Conservation (phyloP, 2,797 vertebrate genomes). For the Manis javanica region DNA sequence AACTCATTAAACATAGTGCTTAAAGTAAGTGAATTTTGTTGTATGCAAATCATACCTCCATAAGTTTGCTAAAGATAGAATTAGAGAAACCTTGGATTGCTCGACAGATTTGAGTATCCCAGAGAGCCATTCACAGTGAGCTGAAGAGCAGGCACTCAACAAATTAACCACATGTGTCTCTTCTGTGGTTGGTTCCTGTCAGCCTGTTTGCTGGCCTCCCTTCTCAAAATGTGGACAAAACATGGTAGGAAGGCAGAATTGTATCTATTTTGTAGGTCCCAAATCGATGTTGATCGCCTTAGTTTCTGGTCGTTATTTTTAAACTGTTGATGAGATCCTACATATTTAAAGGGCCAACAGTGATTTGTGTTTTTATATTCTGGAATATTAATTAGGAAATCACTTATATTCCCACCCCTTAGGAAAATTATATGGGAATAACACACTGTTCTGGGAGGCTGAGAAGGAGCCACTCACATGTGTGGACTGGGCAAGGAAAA, state of each 20-base stretch:
- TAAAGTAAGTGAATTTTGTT: neutral
- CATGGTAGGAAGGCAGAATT: neutral
- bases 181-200: rapidly evolving
- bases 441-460: neutral
- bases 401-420: neutral
- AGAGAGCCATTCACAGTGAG: rapidly evolving
- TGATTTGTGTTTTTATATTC: neutral
- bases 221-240: neutral
- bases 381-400: neutral
- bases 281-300: neutral
- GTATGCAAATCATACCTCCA: neutral
- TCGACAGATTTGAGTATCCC: rapidly evolving
- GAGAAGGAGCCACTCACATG: neutral
- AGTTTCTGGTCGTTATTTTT: neutral
- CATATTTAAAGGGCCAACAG: neutral
- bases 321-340: neutral
- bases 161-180: rapidly evolving
- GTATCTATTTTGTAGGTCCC: neutral
- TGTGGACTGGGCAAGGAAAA: neutral
- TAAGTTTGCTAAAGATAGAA: neutral
- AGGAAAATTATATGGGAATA: neutral
- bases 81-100: neutral
- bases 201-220: neutral
- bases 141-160: neutral
- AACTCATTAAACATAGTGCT: neutral